Percentiles rank a stretch among this genome's conserved stretches.
Evolutionary conservation across 2,113 vertebrate species (phyloP).

Genomic region (Proteles cristata): DNA sequence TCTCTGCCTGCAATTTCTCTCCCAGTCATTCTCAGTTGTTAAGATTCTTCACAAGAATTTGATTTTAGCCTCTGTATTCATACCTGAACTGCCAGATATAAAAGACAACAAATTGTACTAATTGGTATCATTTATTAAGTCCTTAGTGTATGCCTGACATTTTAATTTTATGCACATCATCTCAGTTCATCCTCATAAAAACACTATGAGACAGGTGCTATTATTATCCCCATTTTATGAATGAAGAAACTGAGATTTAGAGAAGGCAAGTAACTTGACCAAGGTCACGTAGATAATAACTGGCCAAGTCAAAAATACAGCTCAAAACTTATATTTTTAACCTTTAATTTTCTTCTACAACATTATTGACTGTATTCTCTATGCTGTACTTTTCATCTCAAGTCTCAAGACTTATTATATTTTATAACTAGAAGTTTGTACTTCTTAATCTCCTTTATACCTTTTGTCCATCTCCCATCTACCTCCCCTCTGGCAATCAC

Average conservation of each 20-base stretch:
- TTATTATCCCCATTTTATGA: neutral
- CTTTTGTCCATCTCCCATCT: neutral
- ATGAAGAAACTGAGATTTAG: neutral
- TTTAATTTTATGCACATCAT: neutral
- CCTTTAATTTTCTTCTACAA: neutral
- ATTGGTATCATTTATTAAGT: neutral
- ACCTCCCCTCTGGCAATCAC: neutral
- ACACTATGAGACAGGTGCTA: neutral
- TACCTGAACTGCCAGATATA: neutral
- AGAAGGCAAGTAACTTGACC: neutral
- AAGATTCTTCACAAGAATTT: neutral
- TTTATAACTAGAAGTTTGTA: neutral
- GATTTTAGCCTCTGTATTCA: neutral
- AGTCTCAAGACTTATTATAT: neutral
- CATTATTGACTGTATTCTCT: neutral
- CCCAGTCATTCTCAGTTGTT: neutral
- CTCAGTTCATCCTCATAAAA: neutral
- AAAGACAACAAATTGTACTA: neutral
- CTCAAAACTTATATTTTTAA: neutral
- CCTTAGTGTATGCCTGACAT: neutral
- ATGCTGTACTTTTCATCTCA: neutral
- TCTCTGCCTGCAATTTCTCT: conserved; percentile 3
- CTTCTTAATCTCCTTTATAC: neutral
- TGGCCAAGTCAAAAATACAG: neutral
- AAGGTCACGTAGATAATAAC: neutral